A percentile compares a stretch with the other conserved stretches of the same genome.
Conservation (phyloP, 35 echinoderm and acorn worm species). For the Eucidaris tribuloides region DNA sequence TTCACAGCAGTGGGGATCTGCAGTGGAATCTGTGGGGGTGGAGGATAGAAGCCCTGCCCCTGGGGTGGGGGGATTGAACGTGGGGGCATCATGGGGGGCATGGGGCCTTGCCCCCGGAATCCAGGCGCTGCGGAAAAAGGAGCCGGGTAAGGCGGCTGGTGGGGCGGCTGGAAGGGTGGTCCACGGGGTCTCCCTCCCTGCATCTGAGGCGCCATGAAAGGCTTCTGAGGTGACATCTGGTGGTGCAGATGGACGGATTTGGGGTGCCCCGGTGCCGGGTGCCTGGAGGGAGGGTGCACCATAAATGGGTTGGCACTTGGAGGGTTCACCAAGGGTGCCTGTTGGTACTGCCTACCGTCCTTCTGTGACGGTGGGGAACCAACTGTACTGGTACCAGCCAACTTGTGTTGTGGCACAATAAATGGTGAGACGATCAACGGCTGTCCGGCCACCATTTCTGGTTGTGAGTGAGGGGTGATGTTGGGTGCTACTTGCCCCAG, state of each 20-base stretch:
- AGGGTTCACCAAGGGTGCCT: neutral
- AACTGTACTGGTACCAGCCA: neutral
- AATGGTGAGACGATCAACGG: neutral
- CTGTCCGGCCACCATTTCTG: no score
- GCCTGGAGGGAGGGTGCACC: neutral
- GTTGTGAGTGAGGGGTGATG: no score
- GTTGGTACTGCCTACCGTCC: no score
- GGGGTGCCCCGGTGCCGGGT: neutral
- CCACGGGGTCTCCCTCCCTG: neutral
- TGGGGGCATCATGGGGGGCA: neutral
- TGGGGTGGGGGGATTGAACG: neutral
- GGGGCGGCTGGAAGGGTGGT: neutral
- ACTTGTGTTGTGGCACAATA: neutral
- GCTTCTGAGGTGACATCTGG: neutral
- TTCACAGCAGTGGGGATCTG: neutral
- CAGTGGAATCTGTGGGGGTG: neutral
- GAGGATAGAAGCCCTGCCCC: neutral
- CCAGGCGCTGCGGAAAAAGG: neutral
- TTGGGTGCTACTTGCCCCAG: slow-evolving; percentile 3
- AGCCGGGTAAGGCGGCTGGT: neutral
- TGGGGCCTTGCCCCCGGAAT: neutral
- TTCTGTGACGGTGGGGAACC: no score
- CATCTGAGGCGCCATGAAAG: neutral
- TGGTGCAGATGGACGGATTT: neutral
- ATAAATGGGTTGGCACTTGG: neutral